Evolutionary conservation across 2,797 vertebrate species (phyloP).

Genomic region (Sebastes hopkinsi): DNA sequence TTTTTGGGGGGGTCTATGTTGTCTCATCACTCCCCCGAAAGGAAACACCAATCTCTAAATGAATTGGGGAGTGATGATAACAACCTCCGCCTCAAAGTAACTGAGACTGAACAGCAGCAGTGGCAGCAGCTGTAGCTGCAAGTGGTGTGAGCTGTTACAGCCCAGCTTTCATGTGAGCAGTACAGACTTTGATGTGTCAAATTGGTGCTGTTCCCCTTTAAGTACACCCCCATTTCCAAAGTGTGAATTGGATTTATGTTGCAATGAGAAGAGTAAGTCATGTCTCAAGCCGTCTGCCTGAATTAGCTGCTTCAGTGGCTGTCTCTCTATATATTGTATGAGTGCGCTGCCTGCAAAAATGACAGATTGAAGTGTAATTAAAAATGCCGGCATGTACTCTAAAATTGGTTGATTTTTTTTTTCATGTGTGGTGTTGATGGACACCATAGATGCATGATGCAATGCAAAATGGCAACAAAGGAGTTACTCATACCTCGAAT

Average conservation of each 20-base stretch:
- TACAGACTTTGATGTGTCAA: neutral
- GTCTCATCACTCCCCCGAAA: too few relatives aligned
- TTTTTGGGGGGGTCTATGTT: too few relatives aligned
- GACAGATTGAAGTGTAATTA: neutral
- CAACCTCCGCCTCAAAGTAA: too few relatives aligned
- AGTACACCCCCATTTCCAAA: neutral
- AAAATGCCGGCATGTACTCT: neutral
- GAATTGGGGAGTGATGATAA: too few relatives aligned
- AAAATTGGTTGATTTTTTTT: neutral
- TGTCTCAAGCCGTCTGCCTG: neutral
- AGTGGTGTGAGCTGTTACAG: neutral
- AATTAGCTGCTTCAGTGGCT: neutral
- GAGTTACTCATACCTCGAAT: neutral
- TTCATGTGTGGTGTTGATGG: neutral
- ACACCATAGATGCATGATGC: neutral
- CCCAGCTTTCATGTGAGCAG: neutral
- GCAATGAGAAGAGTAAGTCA: neutral
- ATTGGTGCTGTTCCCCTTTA: neutral
- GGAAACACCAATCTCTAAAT: too few relatives aligned
- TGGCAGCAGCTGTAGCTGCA: neutral
- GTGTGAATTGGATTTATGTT: constrained; percentile 3
- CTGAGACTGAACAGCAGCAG: neutral
- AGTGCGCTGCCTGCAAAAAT: neutral
- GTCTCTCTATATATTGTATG: neutral
- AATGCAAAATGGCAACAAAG: neutral